Evolutionary conservation across 2,797 vertebrate genomes (phyloP).

Genomic region (Siniperca obscura): DNA sequence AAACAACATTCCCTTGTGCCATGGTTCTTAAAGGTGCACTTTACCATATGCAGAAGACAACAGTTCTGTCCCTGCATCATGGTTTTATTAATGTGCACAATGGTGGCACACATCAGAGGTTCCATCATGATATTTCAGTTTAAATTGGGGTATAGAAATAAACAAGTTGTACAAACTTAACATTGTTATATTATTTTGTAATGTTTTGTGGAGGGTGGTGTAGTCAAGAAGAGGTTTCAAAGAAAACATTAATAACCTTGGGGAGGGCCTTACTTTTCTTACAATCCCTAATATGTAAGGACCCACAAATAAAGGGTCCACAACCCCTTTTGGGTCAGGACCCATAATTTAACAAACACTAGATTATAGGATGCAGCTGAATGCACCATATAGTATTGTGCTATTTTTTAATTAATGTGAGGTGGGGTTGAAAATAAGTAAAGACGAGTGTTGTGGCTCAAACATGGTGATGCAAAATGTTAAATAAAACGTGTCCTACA

Average conservation of each 20-base stretch:
- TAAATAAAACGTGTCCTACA: conserved; percentile 25
- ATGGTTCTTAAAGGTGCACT: neutral
- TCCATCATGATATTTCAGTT: neutral
- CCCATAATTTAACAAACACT: too few relatives aligned
- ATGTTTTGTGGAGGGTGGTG: neutral
- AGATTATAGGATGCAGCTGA: neutral
- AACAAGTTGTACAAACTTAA: neutral
- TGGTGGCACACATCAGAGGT: neutral
- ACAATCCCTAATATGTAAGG: neutral
- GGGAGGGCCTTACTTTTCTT: neutral
- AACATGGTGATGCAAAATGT: neutral
- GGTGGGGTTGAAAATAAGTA: neutral
- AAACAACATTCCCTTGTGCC: neutral
- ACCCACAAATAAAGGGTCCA: neutral
- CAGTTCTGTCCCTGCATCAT: neutral
- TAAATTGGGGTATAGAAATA: neutral
- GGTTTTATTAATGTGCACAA: neutral
- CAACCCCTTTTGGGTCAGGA: neutral
- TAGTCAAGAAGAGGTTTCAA: neutral
- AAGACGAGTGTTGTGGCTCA: neutral
- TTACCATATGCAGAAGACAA: neutral
- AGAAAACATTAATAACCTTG: neutral
- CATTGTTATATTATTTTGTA: neutral
- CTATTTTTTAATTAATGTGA: neutral
- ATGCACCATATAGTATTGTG: neutral